These are phyloP conservation scores for Caenorhabditis auriculariae DNA, from an alignment of 2,888 invertebrate species.

Conservation along the genomic window DNA sequence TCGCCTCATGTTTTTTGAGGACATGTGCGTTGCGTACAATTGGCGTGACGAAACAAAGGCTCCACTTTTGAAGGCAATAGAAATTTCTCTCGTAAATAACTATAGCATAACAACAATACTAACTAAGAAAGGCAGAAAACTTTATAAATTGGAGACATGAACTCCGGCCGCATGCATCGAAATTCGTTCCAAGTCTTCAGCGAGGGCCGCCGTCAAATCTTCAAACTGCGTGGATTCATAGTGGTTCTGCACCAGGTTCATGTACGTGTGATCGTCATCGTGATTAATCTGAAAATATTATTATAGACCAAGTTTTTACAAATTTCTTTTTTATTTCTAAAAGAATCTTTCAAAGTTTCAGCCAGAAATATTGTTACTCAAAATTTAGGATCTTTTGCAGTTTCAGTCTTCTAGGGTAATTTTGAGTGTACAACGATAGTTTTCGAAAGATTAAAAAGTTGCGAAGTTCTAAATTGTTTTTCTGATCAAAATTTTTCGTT, in stretches of 20 bases:
- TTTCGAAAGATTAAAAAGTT: no score
- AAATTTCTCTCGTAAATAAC: slow-evolving; percentile 2
- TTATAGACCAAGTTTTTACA: neutral
- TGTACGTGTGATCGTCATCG: slow-evolving; percentile 39
- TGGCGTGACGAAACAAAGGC: neutral
- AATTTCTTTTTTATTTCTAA: neutral
- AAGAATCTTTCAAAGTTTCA: no score
- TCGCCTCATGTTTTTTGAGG: no score
- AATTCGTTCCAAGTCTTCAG: slow-evolving; percentile 2
- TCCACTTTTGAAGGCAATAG: neutral
- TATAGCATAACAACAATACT: no score
- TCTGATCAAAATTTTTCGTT: no score
- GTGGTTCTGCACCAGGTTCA: slow-evolving; percentile 26
- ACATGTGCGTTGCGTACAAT: no score
- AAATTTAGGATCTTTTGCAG: no score
- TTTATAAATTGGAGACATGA: slow-evolving; percentile 31
- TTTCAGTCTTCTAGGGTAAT: no score
- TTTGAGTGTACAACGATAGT: no score
- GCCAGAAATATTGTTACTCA: no score
- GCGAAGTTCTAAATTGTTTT: no score
- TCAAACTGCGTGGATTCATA: slow-evolving; percentile 42
- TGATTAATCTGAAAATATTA: slow-evolving; percentile 6
- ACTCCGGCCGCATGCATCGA: slow-evolving; percentile 15
- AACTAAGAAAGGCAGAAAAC: no score
- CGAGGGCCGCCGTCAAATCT: slow-evolving; percentile 20